Evolutionary conservation across 2,888 invertebrate species (phyloP).

Genomic region (Coelopa pilipes): DNA sequence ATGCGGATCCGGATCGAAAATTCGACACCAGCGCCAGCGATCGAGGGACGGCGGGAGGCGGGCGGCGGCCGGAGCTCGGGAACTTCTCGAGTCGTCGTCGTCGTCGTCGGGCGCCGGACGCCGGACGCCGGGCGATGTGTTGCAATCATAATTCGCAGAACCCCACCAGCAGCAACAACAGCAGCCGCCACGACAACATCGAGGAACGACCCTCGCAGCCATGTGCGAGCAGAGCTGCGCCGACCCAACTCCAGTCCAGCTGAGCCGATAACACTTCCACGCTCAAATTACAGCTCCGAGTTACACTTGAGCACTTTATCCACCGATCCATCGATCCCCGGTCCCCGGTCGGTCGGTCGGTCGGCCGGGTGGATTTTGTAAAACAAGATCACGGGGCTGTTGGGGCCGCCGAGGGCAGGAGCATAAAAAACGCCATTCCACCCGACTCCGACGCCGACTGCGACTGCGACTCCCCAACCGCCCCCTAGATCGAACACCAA

Average conservation of each 20-base stretch:
- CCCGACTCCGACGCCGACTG: neutral
- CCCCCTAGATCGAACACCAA: neutral
- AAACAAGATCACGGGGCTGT: conserved; percentile 16
- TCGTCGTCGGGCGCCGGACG: conserved; percentile 6
- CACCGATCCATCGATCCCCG: neutral
- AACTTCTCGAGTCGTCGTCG: conserved; percentile 21
- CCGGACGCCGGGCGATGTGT: neutral
- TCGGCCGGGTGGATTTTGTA: conserved; percentile 14
- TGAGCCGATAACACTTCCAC: conserved; percentile 10
- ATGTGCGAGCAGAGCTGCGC: neutral
- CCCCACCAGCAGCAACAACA: neutral
- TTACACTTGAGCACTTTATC: conserved; percentile 33
- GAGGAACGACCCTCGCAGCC: conserved; percentile 10
- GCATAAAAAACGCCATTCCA: neutral
- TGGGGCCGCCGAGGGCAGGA: no score
- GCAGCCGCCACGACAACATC: neutral
- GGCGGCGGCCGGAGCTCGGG: neutral
- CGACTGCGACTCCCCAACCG: neutral
- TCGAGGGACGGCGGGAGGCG: neutral
- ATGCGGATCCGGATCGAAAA: neutral
- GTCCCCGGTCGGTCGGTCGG: neutral
- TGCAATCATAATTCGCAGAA: conserved; percentile 19
- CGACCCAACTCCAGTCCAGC: no score
- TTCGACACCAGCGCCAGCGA: conserved; percentile 23
- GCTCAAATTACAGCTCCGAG: conserved; percentile 23